These are phyloP conservation scores for Piscicola geometra DNA, from an alignment of 2,888 invertebrate species.

Conservation along the genomic window DNA sequence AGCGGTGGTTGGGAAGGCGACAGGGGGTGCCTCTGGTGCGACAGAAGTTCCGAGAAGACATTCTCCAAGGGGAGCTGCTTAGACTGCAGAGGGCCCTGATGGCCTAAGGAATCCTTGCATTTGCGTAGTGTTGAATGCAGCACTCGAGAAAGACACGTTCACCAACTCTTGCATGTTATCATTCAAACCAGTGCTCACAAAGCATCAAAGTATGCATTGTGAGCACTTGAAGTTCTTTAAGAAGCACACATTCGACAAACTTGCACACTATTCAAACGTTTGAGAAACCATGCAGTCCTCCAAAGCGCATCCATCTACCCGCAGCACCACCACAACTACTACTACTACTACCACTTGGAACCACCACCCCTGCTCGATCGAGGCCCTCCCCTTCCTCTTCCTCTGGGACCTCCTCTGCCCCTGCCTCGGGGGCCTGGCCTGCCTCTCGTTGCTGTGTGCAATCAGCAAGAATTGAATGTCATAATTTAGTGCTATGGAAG, in stretches of 20 bases:
- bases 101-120: too few species aligned
- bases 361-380: conserved; percentile 23
- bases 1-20: too few species aligned
- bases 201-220: too few species aligned
- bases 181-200: too few species aligned
- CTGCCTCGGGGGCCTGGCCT: conserved; percentile 13
- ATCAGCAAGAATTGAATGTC: background rate
- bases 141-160: too few species aligned
- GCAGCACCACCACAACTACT: too few species aligned
- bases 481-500: background rate
- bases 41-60: background rate
- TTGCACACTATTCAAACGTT: too few species aligned
- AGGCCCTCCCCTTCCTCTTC: conserved; percentile 29
- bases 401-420: conserved; percentile 29
- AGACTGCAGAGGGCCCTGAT: background rate
- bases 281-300: too few species aligned
- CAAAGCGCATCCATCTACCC: background rate
- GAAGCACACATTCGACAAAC: too few species aligned
- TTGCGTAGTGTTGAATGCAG: too few species aligned
- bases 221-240: too few species aligned
- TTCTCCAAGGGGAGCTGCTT: background rate
- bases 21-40: background rate
- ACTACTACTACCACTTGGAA: conserved; percentile 30
- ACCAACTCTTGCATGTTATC: too few species aligned
- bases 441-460: background rate